Evolutionary conservation across 64 coral and sea anemone species (phyloP), one percentile per base, ranked within the genome.

Genomic region (Exaiptasia diaphana): DNA sequence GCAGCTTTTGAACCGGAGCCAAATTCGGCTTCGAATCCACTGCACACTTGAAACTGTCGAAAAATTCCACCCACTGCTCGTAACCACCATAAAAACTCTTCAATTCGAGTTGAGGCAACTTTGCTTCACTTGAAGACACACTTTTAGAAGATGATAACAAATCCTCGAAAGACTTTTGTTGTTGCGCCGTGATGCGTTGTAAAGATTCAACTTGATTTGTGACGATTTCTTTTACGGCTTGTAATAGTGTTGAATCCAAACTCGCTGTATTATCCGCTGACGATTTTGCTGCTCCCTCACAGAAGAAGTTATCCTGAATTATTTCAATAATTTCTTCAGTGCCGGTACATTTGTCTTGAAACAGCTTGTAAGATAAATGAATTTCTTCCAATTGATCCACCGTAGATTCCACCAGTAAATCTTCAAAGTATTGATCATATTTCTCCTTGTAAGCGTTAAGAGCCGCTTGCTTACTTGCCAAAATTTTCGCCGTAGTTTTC

Each of bases 1-100:
- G 53, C 26, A 56, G 15, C 15, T 75, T 75, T 30, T 75, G 44
- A 26, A 75, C 45, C 18, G 72, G 72, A 13, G 72, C 72, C 22
- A 75, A 46, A 30, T 75, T 75, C 21, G 4, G 46, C 27, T 45
- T 44, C n/a, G 72, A 75, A 75, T 75, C 72, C 22, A 75, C 72
- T 0, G 72, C 72, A 54, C 72, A 75, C 30, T 75, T 75, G 50
- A 75, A 75, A 27, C 2, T 75, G 21, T 75, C 72, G 45, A 50
- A 35, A n/a, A 75, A 75, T 32, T 75, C 72, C 35, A 32, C 50
- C 72, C 72, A 75, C 20, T 75, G 72, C 38, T 4, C 44, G 50
- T 75, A 75, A 30, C 72, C 72, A 75, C 45, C 45, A 30, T 50
- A 50, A 46, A 75, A 53, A 24, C 1, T 17, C 50, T 75, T 50